Evolutionary conservation across 2,797 vertebrate species (phyloP), one percentile per base, ranked within the genome.

Genomic region (Spheniscus humboldti): DNA sequence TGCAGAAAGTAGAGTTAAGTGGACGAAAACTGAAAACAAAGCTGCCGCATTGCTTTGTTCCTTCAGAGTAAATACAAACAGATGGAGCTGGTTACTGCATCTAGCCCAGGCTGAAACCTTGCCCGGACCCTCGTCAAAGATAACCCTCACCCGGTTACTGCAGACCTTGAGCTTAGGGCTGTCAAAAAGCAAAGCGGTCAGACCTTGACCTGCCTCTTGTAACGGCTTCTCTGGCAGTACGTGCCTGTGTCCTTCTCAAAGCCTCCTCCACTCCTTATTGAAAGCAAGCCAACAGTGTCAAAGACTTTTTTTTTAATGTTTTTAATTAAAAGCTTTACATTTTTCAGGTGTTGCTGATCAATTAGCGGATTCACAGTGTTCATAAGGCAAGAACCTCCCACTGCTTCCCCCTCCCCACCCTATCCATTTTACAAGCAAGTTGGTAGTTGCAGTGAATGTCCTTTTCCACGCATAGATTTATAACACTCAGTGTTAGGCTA

Each of bases 291-390:
- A 82, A 62, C 47, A 22, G 17, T 3, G 23, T 18, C 33, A 31
- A 17, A 18, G 33, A 7, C 17, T 2, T 17, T 25, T 35, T 39
- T 33, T 86, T 17, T 6, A 30, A 15, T 22, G 14, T 2, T 79
- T 96, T 96, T 96, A 96, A 96, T 96, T 10, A 91, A 96, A 94
- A 92, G 84, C 71, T 87, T 81, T 53, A 19, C 23, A 52, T 48
- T 66, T 78, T 35, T 18, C 77, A 82, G 80, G 59, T n/a, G 83
- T 39, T 84, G 79, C 55, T 39, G 66, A 56, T 62, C 33, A 27
- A 3, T 35, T 4, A 35, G 56, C 37, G 69, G 83, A 45, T 56
- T 95, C 95, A 92, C 80, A 91, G 95, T 93, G 95, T 83, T 88
- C 5, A 2, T 52, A 88, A 86, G 76, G 95, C 69, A 69, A 28